These are phyloP conservation scores for Ceratoteleas bidentatus DNA, from an alignment of 1,140 invertebrate genomes.

Conservation along the genomic window DNA sequence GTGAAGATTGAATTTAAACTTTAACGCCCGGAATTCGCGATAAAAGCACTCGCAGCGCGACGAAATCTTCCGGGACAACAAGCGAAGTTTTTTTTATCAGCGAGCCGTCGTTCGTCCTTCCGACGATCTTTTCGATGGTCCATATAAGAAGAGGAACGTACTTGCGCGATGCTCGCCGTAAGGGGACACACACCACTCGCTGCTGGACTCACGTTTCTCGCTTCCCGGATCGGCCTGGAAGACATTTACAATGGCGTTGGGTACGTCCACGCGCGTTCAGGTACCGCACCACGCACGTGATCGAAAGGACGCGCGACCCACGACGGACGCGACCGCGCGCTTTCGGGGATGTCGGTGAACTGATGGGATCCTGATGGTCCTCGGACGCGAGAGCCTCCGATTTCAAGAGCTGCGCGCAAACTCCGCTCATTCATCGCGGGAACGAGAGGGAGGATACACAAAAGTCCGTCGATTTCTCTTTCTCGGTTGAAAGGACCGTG, in stretches of 20 bases:
- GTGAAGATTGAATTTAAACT: conserved; percentile 36
- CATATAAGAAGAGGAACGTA: conserved; percentile 35
- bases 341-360: conserved; percentile 65
- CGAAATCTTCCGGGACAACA: no score
- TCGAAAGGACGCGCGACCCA: conserved; percentile 44
- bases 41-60: background rate
- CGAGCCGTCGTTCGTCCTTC: no score
- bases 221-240: conserved; percentile 49
- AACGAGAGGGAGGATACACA: conserved; percentile 57
- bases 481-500: conserved; percentile 29
- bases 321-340: conserved; percentile 57
- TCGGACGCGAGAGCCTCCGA: conserved; percentile 56
- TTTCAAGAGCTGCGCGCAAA: conserved; percentile 67
- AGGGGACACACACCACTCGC: conserved; percentile 31
- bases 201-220: conserved; percentile 45
- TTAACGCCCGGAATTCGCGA: conserved; percentile 14
- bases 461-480: conserved; percentile 60
- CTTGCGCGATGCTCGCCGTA: conserved; percentile 41
- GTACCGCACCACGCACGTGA: conserved; percentile 61
- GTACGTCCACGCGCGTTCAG: conserved; percentile 43
- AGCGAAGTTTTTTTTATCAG: no score
- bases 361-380: conserved; percentile 69
- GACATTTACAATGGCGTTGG: conserved; percentile 56
- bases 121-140: no score
- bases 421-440: conserved; percentile 64